Evolutionary conservation across 2,797 vertebrate genomes (phyloP).

Genomic region (Coregonus suidteri): DNA sequence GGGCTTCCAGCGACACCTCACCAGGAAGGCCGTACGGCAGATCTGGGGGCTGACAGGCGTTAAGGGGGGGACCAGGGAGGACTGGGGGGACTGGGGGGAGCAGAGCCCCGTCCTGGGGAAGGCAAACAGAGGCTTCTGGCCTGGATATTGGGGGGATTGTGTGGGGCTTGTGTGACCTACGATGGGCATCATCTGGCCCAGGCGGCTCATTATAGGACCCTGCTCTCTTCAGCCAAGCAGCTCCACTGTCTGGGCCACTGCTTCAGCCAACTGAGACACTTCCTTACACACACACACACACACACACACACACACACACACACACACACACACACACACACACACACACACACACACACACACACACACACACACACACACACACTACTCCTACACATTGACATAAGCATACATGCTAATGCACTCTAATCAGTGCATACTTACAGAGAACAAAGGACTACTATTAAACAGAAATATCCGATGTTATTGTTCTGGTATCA

Average conservation of each 20-base stretch:
- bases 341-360: no score
- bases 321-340: no score
- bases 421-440: no score
- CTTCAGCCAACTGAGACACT: constrained; percentile 51
- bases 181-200: constrained; percentile 54
- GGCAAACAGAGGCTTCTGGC: constrained; percentile 65
- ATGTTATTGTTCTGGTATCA: no score
- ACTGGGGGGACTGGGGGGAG: constrained; percentile 47
- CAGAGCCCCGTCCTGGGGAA: constrained; percentile 55
- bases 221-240: constrained; percentile 25
- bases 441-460: no score
- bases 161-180: constrained; percentile 49
- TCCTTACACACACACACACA: constrained; percentile 28
- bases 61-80: constrained; percentile 23
- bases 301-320: neutral
- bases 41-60: constrained; percentile 52
- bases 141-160: constrained; percentile 63
- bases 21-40: constrained; percentile 69
- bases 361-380: neutral
- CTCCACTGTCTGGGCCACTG: constrained; percentile 13
- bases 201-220: constrained; percentile 57
- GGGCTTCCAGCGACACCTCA: constrained; percentile 68
- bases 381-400: constrained; percentile 11
- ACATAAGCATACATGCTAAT: neutral
- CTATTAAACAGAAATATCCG: no score